Evolutionary conservation across 2,888 invertebrate genomes (phyloP).

Genomic region (Tetragnatha montana): DNA sequence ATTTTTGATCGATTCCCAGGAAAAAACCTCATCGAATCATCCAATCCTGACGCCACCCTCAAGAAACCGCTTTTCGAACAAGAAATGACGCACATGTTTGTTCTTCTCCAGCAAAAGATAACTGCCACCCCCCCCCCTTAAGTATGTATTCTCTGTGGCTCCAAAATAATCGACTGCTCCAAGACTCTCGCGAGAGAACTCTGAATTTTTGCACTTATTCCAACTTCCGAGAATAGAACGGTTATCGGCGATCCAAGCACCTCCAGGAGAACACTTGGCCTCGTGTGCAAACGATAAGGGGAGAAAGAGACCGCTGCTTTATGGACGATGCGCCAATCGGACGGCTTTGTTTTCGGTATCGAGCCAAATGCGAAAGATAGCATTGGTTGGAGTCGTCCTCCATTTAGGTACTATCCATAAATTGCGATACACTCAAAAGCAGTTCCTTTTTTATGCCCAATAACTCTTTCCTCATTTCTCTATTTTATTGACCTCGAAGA

Average conservation of each 20-base stretch:
- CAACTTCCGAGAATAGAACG: slow-evolving; percentile 30
- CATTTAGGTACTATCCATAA: no score
- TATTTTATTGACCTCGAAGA: no score
- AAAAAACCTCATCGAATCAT: no score
- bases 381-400: no score
- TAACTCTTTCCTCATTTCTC: no score
- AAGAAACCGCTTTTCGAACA: no score
- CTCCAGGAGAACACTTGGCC: not conserved
- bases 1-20: no score
- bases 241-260: not conserved
- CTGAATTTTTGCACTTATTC: slow-evolving; percentile 49
- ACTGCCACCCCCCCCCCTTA: not conserved
- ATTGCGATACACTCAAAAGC: no score
- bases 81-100: not conserved
- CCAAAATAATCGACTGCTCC: slow-evolving; percentile 4
- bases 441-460: no score
- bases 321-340: not conserved
- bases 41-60: no score
- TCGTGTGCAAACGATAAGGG: not conserved
- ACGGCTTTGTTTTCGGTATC: no score
- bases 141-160: not conserved
- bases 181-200: slow-evolving; percentile 28
- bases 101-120: not conserved
- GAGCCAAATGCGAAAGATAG: no score
- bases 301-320: not conserved